Evolutionary conservation across 2,113 vertebrate species (phyloP).

Genomic region (Nothoprocta pentlandii): DNA sequence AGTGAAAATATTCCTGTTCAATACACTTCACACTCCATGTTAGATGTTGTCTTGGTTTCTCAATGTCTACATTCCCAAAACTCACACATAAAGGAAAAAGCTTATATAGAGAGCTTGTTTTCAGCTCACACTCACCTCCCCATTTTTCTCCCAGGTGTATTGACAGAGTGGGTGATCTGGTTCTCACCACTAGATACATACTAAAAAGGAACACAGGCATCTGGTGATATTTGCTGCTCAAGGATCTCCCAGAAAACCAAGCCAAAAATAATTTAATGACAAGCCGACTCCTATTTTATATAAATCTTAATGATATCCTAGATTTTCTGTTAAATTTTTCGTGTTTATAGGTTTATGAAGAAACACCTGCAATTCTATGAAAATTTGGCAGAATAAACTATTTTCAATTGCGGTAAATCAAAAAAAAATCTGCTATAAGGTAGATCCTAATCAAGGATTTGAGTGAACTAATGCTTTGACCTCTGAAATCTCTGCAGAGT

Average conservation of each 20-base stretch:
- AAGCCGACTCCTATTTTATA: not conserved
- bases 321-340: not conserved
- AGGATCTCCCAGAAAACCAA: not conserved
- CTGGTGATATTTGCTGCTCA: not conserved
- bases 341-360: not conserved
- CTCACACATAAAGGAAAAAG: not conserved
- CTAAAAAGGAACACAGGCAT: not conserved
- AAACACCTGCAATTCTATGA: not conserved
- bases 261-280: not conserved
- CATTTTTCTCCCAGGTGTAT: not conserved
- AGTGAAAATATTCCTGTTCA: not conserved
- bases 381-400: not conserved
- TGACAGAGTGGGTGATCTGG: not conserved
- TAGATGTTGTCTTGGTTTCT: not conserved
- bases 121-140: rapidly evolving
- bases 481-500: not conserved
- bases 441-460: not conserved
- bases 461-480: not conserved
- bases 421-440: not conserved
- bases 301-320: not conserved
- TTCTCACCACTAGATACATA: not conserved
- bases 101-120: not conserved
- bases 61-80: not conserved
- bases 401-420: not conserved
- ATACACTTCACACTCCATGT: rapidly evolving